Percentiles rank a stretch among this genome's conserved stretches.
Conservation (phyloP, 2,113 vertebrate genomes). For the Brachypodius melanocephalos region DNA sequence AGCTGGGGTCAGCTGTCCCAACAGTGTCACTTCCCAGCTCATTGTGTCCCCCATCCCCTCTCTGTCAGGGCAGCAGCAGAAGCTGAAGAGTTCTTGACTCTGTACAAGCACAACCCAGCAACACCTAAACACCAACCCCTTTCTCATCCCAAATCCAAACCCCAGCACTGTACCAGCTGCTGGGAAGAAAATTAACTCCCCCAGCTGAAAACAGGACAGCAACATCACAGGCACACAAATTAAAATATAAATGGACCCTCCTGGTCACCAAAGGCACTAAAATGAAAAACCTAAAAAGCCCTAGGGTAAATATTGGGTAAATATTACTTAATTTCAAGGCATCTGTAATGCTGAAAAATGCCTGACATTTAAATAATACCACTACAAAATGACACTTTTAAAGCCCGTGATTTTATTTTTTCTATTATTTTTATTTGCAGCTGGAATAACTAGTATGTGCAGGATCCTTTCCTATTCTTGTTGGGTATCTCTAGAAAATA, state of each 20-base stretch:
- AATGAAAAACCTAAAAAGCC: neutral
- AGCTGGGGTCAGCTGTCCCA: neutral
- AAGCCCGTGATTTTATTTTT: neutral
- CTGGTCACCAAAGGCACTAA: neutral
- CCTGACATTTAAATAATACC: neutral
- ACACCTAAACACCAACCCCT: neutral
- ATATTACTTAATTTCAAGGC: neutral
- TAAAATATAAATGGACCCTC: neutral
- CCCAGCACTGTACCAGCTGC: neutral
- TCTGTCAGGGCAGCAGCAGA: accelerated
- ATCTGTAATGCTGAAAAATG: neutral
- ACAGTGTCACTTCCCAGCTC: neutral
- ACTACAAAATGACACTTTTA: neutral
- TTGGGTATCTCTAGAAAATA: neutral
- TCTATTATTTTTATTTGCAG: neutral
- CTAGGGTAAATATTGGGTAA: neutral
- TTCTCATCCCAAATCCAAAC: neutral
- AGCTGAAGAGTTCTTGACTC: neutral
- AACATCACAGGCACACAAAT: neutral
- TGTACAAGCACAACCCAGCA: neutral
- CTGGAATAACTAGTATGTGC: neutral
- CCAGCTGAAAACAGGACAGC: neutral
- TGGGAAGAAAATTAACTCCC: neutral
- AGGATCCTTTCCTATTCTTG: neutral
- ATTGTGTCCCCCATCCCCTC: neutral